Percentiles rank a stretch among this genome's conserved stretches.
These are phyloP conservation scores for Sphaeramia orbicularis DNA, from an alignment of 2,797 vertebrate genomes.

Conservation along the genomic window DNA sequence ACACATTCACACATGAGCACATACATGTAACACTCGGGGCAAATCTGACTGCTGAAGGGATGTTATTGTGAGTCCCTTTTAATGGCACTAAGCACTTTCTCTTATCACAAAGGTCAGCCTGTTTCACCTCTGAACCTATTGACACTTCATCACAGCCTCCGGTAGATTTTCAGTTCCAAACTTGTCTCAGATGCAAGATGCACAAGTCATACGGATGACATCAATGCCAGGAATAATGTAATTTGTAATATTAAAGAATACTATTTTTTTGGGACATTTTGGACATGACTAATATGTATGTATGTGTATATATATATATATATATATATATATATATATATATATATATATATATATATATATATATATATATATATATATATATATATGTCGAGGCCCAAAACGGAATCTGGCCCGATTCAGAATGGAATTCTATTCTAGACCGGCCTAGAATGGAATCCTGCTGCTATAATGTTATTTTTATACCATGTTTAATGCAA, in stretches of 20 bases:
- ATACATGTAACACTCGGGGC: background rate
- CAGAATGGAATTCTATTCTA: too few relatives aligned
- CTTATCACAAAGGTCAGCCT: conserved; percentile 68
- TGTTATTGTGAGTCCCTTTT: conserved; percentile 41
- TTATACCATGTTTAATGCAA: too few relatives aligned
- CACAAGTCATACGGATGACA: background rate
- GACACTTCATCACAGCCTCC: conserved; percentile 30
- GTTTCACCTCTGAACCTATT: conserved; percentile 67
- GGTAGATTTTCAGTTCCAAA: conserved; percentile 1
- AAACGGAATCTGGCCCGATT: too few relatives aligned
- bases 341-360: too few relatives aligned
- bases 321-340: too few relatives aligned
- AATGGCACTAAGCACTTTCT: conserved; percentile 70
- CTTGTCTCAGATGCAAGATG: background rate
- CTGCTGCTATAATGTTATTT: too few relatives aligned
- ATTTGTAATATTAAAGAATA: background rate
- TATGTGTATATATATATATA: too few relatives aligned
- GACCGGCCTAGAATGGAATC: too few relatives aligned
- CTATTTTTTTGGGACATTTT: too few relatives aligned
- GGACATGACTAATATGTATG: too few relatives aligned
- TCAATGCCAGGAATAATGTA: background rate
- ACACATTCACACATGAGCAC: background rate
- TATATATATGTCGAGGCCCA: too few relatives aligned
- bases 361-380: too few relatives aligned
- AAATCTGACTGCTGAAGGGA: conserved; percentile 20